Evolutionary conservation across 2,888 invertebrate species (phyloP), one percentile per base, ranked within the genome.

Genomic region (Pocota personata): DNA sequence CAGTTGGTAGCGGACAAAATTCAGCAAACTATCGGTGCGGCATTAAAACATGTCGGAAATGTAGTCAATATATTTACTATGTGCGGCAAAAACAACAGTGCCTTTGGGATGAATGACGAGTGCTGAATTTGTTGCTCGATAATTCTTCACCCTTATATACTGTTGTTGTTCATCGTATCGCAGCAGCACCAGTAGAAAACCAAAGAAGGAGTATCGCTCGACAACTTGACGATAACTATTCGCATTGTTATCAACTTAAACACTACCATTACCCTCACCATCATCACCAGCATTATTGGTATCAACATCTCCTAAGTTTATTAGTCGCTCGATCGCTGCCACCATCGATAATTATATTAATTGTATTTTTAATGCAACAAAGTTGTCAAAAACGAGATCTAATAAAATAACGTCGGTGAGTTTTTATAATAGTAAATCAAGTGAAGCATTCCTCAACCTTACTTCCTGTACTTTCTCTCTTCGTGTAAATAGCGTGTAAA

Each of bases 1-100:
- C 87, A 21, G 86, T 79, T 48, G 88, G 93, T 62, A 92, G 92
- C 88, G 92, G 92, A 57, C 94, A 94, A 88, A 95, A 94, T 67
- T 82, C 87, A 72, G 91, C 95, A 93, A 94, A 95, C 94, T 98
- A 98, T 93, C 94, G 98, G 67, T 98, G 98, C 92, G 98, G 98
- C 87, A 98, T 98, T 91, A 98, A 98, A 93, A 98, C 98, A 0
- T 98, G 98, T 92, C 95, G 96, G 89, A 96, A 97, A 91, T 98
- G 98, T 93, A 96, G 97, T 92, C 94, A 96, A 88, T 98, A 98
- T 93, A 95, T 96, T 88, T 98, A 96, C 93, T 97, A 96, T 92
- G 97, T 97, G 84, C 94, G 95, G 88, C 96, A 96, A 92, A 97
- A 97, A 91, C 96, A 96, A 91, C 94, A 95, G 89, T 97, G 97